These are phyloP conservation scores for Drosophila anomelani DNA, from an alignment of 2,888 invertebrate genomes.

Conservation along the genomic window DNA sequence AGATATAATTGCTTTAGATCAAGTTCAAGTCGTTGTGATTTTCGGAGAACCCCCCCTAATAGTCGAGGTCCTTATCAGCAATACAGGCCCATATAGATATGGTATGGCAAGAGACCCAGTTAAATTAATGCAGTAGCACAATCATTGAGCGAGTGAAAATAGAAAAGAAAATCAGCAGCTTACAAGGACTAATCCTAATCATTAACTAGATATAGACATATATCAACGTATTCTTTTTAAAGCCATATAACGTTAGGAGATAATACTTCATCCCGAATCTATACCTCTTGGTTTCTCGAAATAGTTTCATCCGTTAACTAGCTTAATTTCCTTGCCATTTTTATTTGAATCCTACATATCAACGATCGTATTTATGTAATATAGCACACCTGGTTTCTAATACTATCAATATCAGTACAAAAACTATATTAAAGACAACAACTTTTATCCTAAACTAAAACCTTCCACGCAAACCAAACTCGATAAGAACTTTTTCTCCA, in stretches of 20 bases:
- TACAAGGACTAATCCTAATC: slow-evolving; percentile 44
- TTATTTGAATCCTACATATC: slow-evolving; percentile 72
- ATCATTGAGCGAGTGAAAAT: slow-evolving; percentile 75
- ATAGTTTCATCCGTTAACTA: slow-evolving; percentile 13
- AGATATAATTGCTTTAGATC: slow-evolving; percentile 60
- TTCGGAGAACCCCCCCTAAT: slow-evolving; percentile 24
- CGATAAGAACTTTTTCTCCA: slow-evolving; percentile 39
- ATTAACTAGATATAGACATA: slow-evolving; percentile 28
- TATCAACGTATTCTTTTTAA: slow-evolving; percentile 6
- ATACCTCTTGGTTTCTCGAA: not conserved
- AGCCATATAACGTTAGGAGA: not conserved
- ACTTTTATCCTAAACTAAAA: slow-evolving; percentile 45
- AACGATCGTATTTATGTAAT: slow-evolving; percentile 65
- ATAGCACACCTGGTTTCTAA: slow-evolving; percentile 77
- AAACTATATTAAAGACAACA: slow-evolving; percentile 31
- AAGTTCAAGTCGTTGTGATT: slow-evolving; percentile 68
- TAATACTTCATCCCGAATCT: not conserved
- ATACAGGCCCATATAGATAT: slow-evolving; percentile 5
- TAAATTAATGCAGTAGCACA: slow-evolving; percentile 79
- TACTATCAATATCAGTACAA: slow-evolving; percentile 78
- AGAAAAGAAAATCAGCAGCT: slow-evolving; percentile 41
- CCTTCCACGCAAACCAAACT: slow-evolving; percentile 29
- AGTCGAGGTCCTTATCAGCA: slow-evolving; percentile 8
- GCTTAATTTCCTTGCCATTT: slow-evolving; percentile 1
- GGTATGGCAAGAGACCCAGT: slow-evolving; percentile 34